Evolutionary conservation across 2,113 vertebrate species (phyloP).

Genomic region (Strix aluco): DNA sequence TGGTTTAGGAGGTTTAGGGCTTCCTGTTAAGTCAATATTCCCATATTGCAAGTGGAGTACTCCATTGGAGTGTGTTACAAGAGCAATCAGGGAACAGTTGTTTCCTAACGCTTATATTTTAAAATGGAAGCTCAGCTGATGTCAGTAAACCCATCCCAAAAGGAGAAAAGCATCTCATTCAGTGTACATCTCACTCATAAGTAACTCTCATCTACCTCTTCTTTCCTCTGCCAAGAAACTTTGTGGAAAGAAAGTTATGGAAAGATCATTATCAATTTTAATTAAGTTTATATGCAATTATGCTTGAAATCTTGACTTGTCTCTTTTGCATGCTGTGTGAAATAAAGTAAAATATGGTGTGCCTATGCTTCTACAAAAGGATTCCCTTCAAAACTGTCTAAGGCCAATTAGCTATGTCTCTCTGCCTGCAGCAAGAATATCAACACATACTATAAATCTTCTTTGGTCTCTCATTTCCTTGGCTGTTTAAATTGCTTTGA

Average conservation of each 20-base stretch:
- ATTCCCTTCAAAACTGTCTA: not conserved
- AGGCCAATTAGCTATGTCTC: not conserved
- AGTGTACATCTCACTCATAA: not conserved
- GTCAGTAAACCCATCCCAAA: not conserved
- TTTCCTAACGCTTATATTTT: not conserved
- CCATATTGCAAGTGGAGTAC: not conserved
- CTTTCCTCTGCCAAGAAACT: not conserved
- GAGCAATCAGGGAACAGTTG: not conserved
- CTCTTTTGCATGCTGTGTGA: not conserved
- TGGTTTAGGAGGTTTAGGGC: not conserved
- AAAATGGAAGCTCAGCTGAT: not conserved
- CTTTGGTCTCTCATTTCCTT: not conserved
- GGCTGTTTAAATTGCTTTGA: not conserved
- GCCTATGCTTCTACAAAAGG: not conserved
- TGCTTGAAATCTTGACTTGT: not conserved
- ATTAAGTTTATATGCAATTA: not conserved
- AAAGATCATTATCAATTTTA: not conserved
- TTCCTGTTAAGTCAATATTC: not conserved
- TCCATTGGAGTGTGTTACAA: not conserved
- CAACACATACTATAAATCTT: not conserved
- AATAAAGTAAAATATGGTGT: not conserved
- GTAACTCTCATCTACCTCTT: not conserved
- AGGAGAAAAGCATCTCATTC: not conserved
- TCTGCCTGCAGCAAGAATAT: constrained; percentile 19
- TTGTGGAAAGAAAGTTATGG: not conserved